Conservation (phyloP, 2,113 vertebrate species). For the Stegastes partitus region DNA sequence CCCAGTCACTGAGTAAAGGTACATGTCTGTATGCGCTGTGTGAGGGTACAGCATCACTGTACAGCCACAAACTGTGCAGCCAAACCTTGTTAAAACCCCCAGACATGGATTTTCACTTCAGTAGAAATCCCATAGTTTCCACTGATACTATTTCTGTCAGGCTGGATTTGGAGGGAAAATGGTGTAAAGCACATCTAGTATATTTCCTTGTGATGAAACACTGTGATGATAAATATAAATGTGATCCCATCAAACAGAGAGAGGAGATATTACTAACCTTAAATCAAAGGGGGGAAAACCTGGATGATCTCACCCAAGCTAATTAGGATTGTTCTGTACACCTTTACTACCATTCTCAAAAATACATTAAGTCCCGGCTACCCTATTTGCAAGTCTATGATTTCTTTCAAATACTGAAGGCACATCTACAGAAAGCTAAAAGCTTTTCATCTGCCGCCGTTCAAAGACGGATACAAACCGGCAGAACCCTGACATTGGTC, state of each 20-base stretch:
- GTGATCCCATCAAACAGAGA: too few species aligned
- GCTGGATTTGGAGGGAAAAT: neutral
- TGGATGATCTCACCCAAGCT: neutral
- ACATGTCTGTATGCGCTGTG: neutral
- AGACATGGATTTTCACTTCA: neutral
- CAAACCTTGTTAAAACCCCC: neutral
- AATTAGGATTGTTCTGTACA: neutral
- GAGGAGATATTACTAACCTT: neutral
- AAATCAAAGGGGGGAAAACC: neutral
- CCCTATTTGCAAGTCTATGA: neutral
- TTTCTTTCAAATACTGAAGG: neutral
- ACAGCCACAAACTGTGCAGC: neutral
- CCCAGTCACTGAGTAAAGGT: neutral
- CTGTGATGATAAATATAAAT: neutral
- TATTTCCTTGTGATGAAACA: neutral
- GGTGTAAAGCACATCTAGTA: neutral
- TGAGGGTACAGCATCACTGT: neutral
- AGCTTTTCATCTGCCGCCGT: neutral
- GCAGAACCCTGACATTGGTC: neutral
- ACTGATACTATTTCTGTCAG: neutral
- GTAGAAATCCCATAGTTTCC: neutral
- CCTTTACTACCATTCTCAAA: neutral
- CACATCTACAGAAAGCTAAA: neutral
- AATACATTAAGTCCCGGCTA: neutral
- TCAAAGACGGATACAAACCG: slow-evolving; percentile 8